These are phyloP conservation scores for Patella depressa DNA, from an alignment of 2,888 invertebrate genomes.

Conservation along the genomic window DNA sequence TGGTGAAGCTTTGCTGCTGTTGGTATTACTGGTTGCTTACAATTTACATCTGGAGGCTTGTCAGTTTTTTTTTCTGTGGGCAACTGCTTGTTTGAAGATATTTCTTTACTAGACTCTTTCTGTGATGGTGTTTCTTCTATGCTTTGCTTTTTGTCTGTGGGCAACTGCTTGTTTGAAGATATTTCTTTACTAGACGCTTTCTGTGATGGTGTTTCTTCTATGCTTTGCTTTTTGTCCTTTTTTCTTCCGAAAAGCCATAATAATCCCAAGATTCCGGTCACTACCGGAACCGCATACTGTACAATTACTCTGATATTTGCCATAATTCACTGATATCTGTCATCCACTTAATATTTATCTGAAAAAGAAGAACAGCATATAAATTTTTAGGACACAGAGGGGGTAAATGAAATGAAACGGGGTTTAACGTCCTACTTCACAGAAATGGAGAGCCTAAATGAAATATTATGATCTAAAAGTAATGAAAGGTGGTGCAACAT, in stretches of 20 bases:
- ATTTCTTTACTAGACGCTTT: not conserved
- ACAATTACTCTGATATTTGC: conserved; percentile 41
- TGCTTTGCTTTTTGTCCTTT: conserved; percentile 22
- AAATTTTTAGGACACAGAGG: no score
- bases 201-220: not conserved
- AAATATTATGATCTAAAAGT: no score
- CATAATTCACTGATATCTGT: conserved; percentile 26
- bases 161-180: conserved; percentile 20
- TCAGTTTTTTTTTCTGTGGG: conserved; percentile 24
- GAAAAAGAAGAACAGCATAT: no score
- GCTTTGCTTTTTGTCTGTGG: conserved; percentile 21
- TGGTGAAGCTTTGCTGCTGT: no score
- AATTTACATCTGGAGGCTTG: conserved; percentile 2
- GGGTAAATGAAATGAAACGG: no score
- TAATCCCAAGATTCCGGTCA: conserved; percentile 53
- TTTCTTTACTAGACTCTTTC: not conserved
- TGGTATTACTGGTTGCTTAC: not conserved
- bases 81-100: conserved; percentile 17
- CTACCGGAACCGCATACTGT: conserved; percentile 47
- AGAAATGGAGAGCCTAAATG: no score
- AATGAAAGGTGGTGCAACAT: no score
- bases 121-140: not conserved
- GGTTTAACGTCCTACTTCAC: no score
- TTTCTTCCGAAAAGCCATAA: conserved; percentile 54
- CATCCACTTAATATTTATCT: no score